Percentiles rank a stretch among this genome's conserved stretches.
phyloP scores from a whole-genome alignment of 2,797 vertebrate genomes.

The Loriculus beryllinus region DNA sequence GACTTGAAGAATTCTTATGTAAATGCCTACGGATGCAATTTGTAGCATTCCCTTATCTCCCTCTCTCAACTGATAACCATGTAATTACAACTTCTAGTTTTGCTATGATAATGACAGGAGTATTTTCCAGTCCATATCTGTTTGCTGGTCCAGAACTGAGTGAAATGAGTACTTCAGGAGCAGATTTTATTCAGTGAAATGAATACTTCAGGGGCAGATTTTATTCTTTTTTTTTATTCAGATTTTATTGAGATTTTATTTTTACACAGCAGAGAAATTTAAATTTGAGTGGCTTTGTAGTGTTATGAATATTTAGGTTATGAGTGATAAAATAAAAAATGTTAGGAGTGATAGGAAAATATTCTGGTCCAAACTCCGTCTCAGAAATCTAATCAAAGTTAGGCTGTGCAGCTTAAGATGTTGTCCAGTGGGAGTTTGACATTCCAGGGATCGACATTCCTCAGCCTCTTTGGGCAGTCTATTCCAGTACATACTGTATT shows the following conservation, averaged over 20 bases:
- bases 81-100: neutral
- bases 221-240: too few relatives aligned
- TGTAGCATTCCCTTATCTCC: neutral
- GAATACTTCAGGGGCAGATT: too few relatives aligned
- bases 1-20: neutral
- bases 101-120: neutral
- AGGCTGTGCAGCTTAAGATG: neutral
- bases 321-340: neutral
- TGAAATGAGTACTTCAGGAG: neutral
- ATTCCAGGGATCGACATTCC: neutral
- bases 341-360: neutral
- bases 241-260: too few relatives aligned
- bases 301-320: neutral
- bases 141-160: neutral
- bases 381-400: neutral
- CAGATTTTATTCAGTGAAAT: neutral
- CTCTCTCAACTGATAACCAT: neutral
- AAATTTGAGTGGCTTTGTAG: neutral
- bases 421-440: neutral
- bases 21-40: neutral
- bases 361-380: neutral
- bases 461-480: fast-evolving
- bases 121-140: neutral
- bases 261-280: neutral
- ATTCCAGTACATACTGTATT: neutral